A percentile compares a stretch with the other conserved stretches of the same genome.
These are phyloP conservation scores for Fulmarus glacialis DNA, from an alignment of 2,113 vertebrate genomes.

Conservation along the genomic window DNA sequence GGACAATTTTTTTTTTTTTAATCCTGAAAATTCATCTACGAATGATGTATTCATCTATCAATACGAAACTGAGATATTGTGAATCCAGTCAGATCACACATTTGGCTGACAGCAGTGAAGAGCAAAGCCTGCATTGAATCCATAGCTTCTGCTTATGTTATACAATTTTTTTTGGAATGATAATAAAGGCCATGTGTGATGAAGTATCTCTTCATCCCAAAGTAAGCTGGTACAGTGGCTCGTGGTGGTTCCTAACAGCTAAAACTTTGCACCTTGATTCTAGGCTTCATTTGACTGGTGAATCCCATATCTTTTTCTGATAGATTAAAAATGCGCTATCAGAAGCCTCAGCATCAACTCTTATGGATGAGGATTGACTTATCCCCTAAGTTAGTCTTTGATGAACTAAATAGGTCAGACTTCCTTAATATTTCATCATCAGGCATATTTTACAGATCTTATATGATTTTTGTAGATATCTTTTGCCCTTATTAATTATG, in stretches of 20 bases:
- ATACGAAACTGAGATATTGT: not conserved
- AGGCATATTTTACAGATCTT: not conserved
- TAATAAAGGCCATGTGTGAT: not conserved
- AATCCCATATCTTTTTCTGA: not conserved
- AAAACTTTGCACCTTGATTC: not conserved
- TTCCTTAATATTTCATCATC: not conserved
- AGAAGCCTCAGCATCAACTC: not conserved
- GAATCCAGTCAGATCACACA: not conserved
- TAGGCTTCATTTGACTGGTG: not conserved
- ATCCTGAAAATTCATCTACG: not conserved
- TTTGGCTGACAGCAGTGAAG: not conserved
- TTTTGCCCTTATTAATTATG: not conserved
- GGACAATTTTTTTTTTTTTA: not conserved
- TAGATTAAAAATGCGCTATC: not conserved
- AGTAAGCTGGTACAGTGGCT: not conserved
- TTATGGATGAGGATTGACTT: not conserved
- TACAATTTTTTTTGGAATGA: not conserved
- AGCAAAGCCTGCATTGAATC: not conserved
- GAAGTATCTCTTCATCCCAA: not conserved
- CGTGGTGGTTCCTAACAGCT: not conserved
- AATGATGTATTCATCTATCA: no score
- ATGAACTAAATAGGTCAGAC: not conserved
- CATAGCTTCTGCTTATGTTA: not conserved
- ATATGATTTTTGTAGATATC: not conserved
- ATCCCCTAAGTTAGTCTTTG: not conserved